A percentile compares a stretch with the other conserved stretches of the same genome.
phyloP scores from a whole-genome alignment of 2,888 invertebrate genomes.

The Drosophila rubida region DNA sequence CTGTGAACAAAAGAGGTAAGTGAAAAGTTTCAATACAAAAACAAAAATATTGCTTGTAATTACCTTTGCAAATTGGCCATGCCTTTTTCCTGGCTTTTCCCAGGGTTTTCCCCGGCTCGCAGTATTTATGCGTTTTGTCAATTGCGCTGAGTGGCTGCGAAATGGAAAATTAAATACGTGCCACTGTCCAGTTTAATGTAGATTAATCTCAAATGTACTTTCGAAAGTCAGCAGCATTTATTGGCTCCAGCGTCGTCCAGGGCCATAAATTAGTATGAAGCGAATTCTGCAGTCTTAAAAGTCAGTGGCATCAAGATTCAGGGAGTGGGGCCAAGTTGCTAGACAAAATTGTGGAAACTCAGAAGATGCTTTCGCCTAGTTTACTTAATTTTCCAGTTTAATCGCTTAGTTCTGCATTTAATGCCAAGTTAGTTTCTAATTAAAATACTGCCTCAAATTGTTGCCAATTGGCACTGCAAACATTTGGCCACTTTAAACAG shows the following conservation, averaged over 20 bases:
- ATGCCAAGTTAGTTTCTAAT: no score
- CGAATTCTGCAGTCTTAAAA: not conserved
- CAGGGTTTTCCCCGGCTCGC: conserved; percentile 1
- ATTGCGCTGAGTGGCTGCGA: not conserved
- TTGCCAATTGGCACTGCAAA: no score
- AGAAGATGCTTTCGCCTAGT: no score
- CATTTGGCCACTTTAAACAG: no score
- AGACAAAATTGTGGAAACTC: no score
- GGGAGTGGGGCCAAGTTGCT: no score
- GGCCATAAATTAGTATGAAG: not conserved
- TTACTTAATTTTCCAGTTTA: no score
- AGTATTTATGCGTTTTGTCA: conserved; percentile 5
- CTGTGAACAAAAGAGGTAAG: conserved; percentile 34
- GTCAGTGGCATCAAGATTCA: no score
- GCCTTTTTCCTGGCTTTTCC: conserved; percentile 2
- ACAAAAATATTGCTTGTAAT: conserved; percentile 23
- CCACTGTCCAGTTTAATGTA: not conserved
- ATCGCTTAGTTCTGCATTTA: no score
- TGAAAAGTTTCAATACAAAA: conserved; percentile 21
- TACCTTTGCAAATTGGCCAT: conserved; percentile 29
- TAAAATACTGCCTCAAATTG: no score
- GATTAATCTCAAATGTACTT: not conserved
- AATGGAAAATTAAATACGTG: not conserved
- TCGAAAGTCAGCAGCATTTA: not conserved
- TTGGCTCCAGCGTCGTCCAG: not conserved